Evolutionary conservation across 2,113 vertebrate species (phyloP).

Genomic region (Philantomba maxwellii): DNA sequence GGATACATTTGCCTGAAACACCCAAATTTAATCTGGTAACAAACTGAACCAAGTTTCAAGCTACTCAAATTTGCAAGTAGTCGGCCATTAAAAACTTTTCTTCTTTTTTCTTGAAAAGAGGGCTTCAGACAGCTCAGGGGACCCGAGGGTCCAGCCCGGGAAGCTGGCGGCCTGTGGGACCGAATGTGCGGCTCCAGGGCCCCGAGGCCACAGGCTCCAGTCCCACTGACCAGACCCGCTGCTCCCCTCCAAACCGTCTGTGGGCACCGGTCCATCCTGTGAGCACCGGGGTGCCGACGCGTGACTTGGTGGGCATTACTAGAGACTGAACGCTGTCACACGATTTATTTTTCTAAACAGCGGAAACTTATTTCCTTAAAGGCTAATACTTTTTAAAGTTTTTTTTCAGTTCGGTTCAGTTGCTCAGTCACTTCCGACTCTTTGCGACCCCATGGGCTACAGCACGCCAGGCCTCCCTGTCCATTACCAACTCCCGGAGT

Average conservation of each 20-base stretch:
- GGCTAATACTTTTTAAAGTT: neutral
- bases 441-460: fast-evolving
- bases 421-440: neutral
- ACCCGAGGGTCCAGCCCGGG: neutral
- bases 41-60: neutral
- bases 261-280: neutral
- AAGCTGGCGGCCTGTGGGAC: neutral
- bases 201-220: neutral
- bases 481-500: neutral
- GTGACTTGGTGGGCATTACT: neutral
- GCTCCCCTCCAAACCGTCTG: fast-evolving
- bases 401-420: neutral
- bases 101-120: neutral
- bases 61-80: neutral
- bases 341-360: neutral
- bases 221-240: neutral
- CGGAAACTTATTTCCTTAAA: neutral
- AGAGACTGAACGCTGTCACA: neutral
- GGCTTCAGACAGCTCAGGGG: neutral
- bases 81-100: neutral
- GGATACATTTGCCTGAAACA: neutral
- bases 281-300: fast-evolving
- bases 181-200: neutral
- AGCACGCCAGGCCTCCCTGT: neutral
- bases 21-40: neutral